Evolutionary conservation across 2,113 vertebrate genomes (phyloP), one percentile per base, ranked within the genome.

Genomic region (Ochotona princeps): DNA sequence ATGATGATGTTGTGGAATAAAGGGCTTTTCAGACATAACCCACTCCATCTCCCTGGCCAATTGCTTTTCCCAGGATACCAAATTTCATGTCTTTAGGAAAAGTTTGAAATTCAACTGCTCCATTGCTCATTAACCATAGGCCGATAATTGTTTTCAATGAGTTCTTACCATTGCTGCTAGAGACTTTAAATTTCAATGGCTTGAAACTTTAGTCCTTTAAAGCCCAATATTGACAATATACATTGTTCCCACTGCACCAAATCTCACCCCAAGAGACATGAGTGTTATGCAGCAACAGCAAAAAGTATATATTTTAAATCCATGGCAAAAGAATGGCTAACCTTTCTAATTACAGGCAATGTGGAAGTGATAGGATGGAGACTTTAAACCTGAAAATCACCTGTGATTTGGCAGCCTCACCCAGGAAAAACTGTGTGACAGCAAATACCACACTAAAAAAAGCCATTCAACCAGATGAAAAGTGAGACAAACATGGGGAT

Each of bases 401-500:
- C 95, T 95, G 96, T 89, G 96, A 96, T 83, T 57, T 96, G 95
- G 97, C 97, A 96, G 94, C 92, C 87, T 96, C 91, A 92, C 54
- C 93, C 93, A 95, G 94, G 96, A 95, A 97, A 96, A 93, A 92
- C 93, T 93, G 95, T 75, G 92, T 88, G 93, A 96, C 84, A 97
- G 97, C 92, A 97, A 97, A 96, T 96, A 97, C 82, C 95, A 92
- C 93, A 92, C 96, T 87, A 51, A 90, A 95, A 98, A 97, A 86
- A 7, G 54, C 72, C 94, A 97, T 73, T 92, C 92, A 97, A 97
- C 96, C 96, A 95, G 96, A 97, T 97, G 97, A 96, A 85, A 96
- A 89, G 96, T 92, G 97, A 98, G 83, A 97, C 96, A 96, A 97
- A 95, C n/a, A 90, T 1, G 47, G 95, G 95, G 90, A 82, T 92